Conservation (phyloP, 2,797 vertebrate genomes). For the Toxotes lorentzi region DNA sequence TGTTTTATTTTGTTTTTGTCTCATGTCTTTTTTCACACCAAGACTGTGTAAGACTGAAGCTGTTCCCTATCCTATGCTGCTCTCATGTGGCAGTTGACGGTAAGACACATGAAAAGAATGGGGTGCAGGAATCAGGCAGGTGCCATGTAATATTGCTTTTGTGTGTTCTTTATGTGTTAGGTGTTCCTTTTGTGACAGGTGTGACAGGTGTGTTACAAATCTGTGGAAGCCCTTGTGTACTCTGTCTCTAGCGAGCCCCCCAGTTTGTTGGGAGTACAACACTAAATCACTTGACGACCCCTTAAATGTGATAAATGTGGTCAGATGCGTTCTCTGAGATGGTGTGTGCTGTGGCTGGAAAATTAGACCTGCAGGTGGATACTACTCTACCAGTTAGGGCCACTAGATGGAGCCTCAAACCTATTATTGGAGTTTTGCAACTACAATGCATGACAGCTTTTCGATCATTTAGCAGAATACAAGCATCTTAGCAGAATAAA, state of each 20-base stretch:
- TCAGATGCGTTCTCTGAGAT: too few species aligned
- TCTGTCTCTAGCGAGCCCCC: too few species aligned
- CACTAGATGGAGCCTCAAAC: conserved; percentile 54
- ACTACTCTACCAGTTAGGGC: neutral
- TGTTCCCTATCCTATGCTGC: conserved; percentile 12
- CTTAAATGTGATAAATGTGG: too few species aligned
- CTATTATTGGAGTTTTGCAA: neutral
- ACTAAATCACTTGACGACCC: too few species aligned
- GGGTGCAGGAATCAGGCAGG: neutral
- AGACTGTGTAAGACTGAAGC: neutral
- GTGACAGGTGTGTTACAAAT: too few species aligned
- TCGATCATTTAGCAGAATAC: neutral
- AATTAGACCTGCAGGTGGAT: neutral
- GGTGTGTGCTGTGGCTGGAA: neutral
- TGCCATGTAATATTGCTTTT: neutral
- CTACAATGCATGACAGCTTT: neutral
- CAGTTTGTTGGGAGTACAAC: too few species aligned
- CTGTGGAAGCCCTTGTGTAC: neutral
- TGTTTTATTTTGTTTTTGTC: neutral
- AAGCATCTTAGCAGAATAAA: neutral
- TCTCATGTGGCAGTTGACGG: neutral
- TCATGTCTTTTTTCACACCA: neutral
- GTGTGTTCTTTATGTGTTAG: neutral
- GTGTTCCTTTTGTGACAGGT: neutral
- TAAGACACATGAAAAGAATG: neutral